Evolutionary conservation across 2,797 vertebrate genomes (phyloP).

Genomic region (Cichlasoma orientale): DNA sequence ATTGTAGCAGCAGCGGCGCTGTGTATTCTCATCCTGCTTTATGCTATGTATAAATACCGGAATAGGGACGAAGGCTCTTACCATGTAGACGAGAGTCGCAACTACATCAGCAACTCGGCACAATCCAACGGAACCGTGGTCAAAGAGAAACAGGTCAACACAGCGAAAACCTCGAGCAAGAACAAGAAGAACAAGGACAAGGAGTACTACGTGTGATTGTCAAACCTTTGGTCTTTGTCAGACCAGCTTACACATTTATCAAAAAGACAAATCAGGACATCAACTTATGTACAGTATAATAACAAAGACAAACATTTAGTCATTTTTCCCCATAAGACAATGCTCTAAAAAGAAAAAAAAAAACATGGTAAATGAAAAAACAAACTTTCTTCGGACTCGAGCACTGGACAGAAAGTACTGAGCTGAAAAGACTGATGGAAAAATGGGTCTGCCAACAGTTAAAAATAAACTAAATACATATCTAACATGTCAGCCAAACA

Average conservation of each 20-base stretch:
- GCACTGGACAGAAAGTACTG: conserved; percentile 73
- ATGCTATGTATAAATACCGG: conserved; percentile 99
- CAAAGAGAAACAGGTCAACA: conserved; percentile 94
- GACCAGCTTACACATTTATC: conserved; percentile 67
- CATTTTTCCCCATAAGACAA: conserved; percentile 82
- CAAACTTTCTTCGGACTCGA: conserved; percentile 85
- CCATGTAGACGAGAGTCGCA: conserved; percentile 97
- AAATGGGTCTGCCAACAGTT: conserved; percentile 79
- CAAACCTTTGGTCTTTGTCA: conserved; percentile 52
- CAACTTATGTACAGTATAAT: conserved; percentile 89
- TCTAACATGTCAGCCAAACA: conserved; percentile 69
- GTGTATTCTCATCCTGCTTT: conserved; percentile 98
- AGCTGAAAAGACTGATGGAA: conserved; percentile 46
- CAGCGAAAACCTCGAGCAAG: conserved; percentile 91
- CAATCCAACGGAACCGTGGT: conserved; percentile 97
- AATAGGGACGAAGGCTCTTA: conserved; percentile 98
- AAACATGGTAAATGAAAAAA: conserved; percentile 66
- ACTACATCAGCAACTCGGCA: conserved; percentile 99
- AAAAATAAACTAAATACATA: conserved; percentile 81
- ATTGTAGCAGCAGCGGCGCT: conserved; percentile 95
- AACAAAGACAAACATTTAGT: conserved; percentile 85
- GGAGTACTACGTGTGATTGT: conserved; percentile 98
- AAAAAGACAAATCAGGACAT: conserved; percentile 77
- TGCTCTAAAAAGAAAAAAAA: conserved; percentile 53
- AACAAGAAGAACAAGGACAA: conserved; percentile 99